Conservation (phyloP, 2,797 vertebrate species). For the Vultur gryphus region DNA sequence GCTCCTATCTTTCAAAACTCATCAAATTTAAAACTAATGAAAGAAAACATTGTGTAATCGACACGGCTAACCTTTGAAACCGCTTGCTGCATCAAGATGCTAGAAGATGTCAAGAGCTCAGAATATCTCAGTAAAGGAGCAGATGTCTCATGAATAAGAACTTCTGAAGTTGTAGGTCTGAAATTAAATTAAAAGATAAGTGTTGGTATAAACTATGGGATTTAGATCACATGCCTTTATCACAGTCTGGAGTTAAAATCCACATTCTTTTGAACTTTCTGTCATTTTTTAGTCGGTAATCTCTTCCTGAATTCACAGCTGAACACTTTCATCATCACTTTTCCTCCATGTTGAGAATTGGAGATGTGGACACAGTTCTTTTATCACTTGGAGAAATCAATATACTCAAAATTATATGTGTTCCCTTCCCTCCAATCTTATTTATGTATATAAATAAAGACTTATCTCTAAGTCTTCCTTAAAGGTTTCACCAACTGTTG, state of each 20-base stretch:
- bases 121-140: neutral
- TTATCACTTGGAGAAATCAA: neutral
- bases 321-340: neutral
- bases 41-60: neutral
- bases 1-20: neutral
- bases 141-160: neutral
- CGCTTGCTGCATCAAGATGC: neutral
- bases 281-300: neutral
- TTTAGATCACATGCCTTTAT: neutral
- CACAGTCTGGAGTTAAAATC: neutral
- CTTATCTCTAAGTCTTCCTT: neutral
- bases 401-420: neutral
- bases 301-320: neutral
- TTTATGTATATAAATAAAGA: neutral
- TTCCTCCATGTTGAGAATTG: neutral
- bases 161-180: neutral
- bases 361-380: neutral
- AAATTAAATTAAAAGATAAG: neutral
- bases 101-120: neutral
- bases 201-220: neutral
- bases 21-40: neutral
- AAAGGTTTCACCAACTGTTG: neutral
- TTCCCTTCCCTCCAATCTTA: neutral
- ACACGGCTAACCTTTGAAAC: neutral
- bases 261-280: neutral